Percentiles rank a stretch among this genome's conserved stretches.
phyloP scores from a whole-genome alignment of 2,888 invertebrate genomes.

The Oxystoma pomonae region DNA sequence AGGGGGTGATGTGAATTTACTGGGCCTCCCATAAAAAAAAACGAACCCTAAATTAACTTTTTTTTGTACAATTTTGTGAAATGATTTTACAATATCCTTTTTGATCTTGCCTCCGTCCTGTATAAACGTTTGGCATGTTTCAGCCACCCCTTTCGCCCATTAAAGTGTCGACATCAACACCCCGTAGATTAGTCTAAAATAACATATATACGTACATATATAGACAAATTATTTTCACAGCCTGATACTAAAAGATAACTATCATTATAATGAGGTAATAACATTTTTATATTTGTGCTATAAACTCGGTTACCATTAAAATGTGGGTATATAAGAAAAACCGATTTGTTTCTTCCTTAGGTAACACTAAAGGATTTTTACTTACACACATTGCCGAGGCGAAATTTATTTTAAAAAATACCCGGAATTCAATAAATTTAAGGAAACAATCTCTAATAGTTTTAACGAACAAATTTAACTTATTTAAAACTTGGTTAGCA shows the following conservation, averaged over 20 bases:
- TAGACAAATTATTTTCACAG: constrained; percentile 20
- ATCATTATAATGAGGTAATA: neutral
- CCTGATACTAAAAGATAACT: constrained; percentile 22
- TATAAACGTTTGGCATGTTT: too few species aligned
- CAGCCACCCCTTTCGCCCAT: too few species aligned
- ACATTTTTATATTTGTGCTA: neutral
- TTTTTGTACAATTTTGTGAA: too few species aligned
- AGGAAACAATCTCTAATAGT: neutral
- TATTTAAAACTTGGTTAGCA: neutral
- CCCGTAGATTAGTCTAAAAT: neutral
- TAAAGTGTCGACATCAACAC: too few species aligned
- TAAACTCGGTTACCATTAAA: neutral
- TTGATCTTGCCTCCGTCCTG: too few species aligned
- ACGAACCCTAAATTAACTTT: too few species aligned
- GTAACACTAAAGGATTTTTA: too few species aligned
- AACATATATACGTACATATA: neutral
- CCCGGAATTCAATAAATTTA: neutral
- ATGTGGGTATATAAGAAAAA: neutral
- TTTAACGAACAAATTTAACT: neutral
- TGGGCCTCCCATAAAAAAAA: too few species aligned
- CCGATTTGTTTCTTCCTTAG: neutral
- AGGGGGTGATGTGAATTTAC: too few species aligned
- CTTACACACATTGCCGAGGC: neutral
- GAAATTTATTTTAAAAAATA: neutral
- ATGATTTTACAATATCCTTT: too few species aligned